phyloP scores from a whole-genome alignment of 1,140 invertebrate species.

The Pectinophora gossypiella region DNA sequence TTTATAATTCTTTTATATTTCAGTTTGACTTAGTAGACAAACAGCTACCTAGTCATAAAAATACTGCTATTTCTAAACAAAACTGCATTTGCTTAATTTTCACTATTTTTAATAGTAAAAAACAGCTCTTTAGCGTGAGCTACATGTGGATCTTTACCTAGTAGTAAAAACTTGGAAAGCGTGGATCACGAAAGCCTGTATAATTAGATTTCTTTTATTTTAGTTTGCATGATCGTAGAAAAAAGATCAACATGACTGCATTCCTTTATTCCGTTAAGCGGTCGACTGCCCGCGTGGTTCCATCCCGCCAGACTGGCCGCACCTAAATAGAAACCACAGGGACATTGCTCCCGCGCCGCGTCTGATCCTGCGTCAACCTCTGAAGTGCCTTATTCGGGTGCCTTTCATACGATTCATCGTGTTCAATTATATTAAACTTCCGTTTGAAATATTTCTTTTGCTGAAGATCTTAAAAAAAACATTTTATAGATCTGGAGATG shows the following conservation, averaged over 20 bases:
- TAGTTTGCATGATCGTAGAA: not conserved
- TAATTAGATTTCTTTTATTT: not conserved
- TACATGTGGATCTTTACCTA: too few species aligned
- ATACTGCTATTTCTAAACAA: too few species aligned
- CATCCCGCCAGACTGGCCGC: conserved; percentile 62
- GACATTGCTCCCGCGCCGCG: conserved; percentile 63
- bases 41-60: too few species aligned
- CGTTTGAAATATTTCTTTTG: too few species aligned
- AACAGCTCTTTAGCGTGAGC: too few species aligned
- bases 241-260: conserved; percentile 32
- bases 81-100: too few species aligned
- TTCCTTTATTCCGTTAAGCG: conserved; percentile 59
- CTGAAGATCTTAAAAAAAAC: too few species aligned
- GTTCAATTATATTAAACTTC: too few species aligned
- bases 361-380: conserved; percentile 53
- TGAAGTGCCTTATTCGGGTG: conserved; percentile 55
- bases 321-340: conserved; percentile 74
- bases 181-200: not conserved
- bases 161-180: not conserved
- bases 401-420: conserved; percentile 14
- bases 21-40: too few species aligned
- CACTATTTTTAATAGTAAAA: too few species aligned
- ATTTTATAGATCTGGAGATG: too few species aligned
- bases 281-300: conserved; percentile 54
- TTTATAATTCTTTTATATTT: too few species aligned